A percentile compares a stretch with the other conserved stretches of the same genome.
These are phyloP conservation scores for Theristus sp. DNA, from an alignment of 2,888 invertebrate genomes.

Conservation along the genomic window DNA sequence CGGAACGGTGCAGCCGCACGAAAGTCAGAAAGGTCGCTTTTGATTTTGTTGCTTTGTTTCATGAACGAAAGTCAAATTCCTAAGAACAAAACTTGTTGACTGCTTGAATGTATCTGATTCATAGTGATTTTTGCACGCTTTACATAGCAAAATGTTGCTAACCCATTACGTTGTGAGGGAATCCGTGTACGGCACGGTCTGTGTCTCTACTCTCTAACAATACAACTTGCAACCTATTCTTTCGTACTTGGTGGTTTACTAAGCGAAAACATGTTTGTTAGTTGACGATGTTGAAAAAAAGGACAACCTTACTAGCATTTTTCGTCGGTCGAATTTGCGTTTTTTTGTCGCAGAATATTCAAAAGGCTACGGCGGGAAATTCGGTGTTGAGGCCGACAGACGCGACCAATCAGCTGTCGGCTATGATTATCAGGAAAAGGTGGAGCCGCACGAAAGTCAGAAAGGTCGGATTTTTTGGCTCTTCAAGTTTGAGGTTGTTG, in stretches of 20 bases:
- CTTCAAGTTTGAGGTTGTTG: background rate
- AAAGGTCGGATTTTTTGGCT: constrained; percentile 33
- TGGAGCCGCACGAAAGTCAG: constrained; percentile 58
- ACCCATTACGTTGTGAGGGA: too few species aligned
- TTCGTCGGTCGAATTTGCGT: background rate
- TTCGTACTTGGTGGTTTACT: too few species aligned
- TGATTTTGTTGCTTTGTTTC: background rate
- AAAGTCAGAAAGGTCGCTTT: constrained; percentile 48
- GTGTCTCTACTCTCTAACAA: constrained; percentile 37
- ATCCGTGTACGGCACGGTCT: constrained; percentile 33
- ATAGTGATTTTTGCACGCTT: too few species aligned
- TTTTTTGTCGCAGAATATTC: constrained; percentile 27
- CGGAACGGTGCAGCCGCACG: constrained; percentile 44
- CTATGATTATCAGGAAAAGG: constrained; percentile 30
- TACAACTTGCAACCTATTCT: too few species aligned
- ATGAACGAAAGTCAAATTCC: background rate
- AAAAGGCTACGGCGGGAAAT: constrained; percentile 35
- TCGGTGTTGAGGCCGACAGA: constrained; percentile 28
- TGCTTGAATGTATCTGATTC: too few species aligned
- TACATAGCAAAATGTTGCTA: too few species aligned
- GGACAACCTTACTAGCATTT: background rate
- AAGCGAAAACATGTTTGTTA: too few species aligned
- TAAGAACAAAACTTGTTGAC: too few species aligned
- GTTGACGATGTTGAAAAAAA: too few species aligned
- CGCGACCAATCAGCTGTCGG: constrained; percentile 26